phyloP scores from a whole-genome alignment of 2,113 vertebrate genomes.

The Enhydra lutris region DNA sequence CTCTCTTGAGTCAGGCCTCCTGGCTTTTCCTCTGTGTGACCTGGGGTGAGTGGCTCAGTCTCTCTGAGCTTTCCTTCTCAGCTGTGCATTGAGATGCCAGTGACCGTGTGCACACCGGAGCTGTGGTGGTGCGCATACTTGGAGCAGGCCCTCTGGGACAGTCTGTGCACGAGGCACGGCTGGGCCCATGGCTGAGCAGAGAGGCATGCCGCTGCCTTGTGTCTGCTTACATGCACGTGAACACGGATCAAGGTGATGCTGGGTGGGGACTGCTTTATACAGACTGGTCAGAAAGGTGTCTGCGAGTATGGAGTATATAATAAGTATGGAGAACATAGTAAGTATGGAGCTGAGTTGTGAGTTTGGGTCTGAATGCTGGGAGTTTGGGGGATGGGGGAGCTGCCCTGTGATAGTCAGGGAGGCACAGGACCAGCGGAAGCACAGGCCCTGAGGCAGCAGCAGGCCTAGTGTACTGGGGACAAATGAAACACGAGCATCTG shows the following conservation, averaged over 20 bases:
- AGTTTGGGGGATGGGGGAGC: neutral
- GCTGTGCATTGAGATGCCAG: neutral
- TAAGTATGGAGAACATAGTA: too few relatives aligned
- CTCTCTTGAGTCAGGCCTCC: neutral
- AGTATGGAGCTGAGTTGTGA: neutral
- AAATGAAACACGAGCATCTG: neutral
- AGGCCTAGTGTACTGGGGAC: neutral
- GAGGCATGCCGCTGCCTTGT: neutral
- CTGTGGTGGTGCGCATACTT: neutral
- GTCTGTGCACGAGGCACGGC: too few relatives aligned
- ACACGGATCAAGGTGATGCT: accelerated
- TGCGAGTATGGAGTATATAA: neutral
- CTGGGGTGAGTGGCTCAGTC: neutral
- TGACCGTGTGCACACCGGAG: accelerated
- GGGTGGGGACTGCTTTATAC: too few relatives aligned
- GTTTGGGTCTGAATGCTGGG: neutral
- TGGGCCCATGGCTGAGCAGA: neutral
- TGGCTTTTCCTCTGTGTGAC: neutral
- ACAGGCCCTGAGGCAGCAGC: neutral
- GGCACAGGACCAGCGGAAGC: neutral
- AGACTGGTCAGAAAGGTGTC: neutral
- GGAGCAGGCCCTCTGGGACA: neutral
- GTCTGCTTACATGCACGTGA: neutral
- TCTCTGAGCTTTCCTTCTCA: neutral
- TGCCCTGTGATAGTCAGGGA: neutral